Base-by-base conservation (phyloP, 1,140 invertebrate genomes). In the Hyposmocoma kahamanoa region DNA sequence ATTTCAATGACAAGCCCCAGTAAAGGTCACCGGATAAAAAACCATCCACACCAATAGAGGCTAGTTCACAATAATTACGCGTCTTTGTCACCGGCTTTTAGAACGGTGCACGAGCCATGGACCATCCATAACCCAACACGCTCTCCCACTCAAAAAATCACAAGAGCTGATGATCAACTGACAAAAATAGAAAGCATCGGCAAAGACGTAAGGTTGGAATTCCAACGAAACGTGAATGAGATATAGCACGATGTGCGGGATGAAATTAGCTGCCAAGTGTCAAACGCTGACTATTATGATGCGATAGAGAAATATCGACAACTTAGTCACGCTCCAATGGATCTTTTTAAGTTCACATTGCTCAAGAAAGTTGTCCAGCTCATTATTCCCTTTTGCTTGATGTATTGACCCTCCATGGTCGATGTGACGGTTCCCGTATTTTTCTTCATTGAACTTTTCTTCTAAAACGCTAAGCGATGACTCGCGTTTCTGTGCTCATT, bases 211-310 rank as follows among this genome's bases (percentile, higher is more conserved):
- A 38, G 45, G 41, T 48, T 55, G 11, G 44, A 49, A 45, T 50
- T 66, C 18, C 43, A 38, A 39, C 54, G 44, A 22, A 28, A 18
- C 28, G 0, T 15, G 0, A 17, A 28, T 39, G 30, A 6, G 6
- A 47, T 15, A 38, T 63, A 18, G 17, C 45, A 32, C 44, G 42
- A 22, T 47, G 30, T 42, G 15, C 20, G 48, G 22, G 26, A 38
- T 10, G 46, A 47, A 36, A 45, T 17, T 50, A 56, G 47, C 52
- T 55, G 54, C 48, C 59, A 66, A 68, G 62, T 71, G 65, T 71
- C 67, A 71, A 71, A 67, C 56, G 67, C 50, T 62, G 53, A 58
- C 64, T 67, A 68, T 71, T 67, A 67, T 71, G 67, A 61, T 39
- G 56, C 56, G 50, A 68, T 66, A 59, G 58, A 66, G 62, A 66